phyloP scores from a whole-genome alignment of 2,888 invertebrate species.

The Amphipyra berbera region DNA sequence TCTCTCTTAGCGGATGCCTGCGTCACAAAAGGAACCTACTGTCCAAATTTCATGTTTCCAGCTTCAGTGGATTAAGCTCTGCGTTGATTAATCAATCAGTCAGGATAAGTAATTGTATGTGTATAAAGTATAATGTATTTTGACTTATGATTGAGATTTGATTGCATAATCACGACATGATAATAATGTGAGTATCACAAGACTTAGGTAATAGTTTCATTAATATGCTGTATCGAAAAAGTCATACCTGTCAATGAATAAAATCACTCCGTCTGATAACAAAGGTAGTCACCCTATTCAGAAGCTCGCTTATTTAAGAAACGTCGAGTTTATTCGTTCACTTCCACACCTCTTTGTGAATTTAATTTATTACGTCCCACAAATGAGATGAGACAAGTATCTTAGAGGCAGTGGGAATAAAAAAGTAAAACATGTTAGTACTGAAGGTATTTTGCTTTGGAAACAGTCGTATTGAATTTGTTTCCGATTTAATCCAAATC shows the following conservation, averaged over 20 bases:
- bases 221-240: too few species aligned
- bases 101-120: too few species aligned
- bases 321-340: constrained; percentile 54
- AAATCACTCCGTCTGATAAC: neutral
- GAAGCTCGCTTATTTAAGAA: constrained; percentile 58
- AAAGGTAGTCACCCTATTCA: neutral
- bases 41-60: too few species aligned
- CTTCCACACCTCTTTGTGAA: constrained; percentile 69
- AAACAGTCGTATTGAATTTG: constrained; percentile 10
- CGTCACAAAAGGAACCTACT: too few species aligned
- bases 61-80: too few species aligned
- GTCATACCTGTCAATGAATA: neutral
- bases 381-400: constrained; percentile 72
- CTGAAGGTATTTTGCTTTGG: constrained; percentile 3
- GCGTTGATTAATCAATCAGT: too few species aligned
- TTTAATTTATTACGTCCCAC: constrained; percentile 75
- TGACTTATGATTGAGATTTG: too few species aligned
- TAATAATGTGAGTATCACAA: too few species aligned
- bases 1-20: too few species aligned
- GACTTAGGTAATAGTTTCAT: too few species aligned
- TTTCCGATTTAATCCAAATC: neutral
- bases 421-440: constrained; percentile 19
- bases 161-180: too few species aligned
- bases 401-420: constrained; percentile 2
- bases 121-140: too few species aligned